Conservation (phyloP, 2,113 vertebrate species). For the Microcebus tavaratra region DNA sequence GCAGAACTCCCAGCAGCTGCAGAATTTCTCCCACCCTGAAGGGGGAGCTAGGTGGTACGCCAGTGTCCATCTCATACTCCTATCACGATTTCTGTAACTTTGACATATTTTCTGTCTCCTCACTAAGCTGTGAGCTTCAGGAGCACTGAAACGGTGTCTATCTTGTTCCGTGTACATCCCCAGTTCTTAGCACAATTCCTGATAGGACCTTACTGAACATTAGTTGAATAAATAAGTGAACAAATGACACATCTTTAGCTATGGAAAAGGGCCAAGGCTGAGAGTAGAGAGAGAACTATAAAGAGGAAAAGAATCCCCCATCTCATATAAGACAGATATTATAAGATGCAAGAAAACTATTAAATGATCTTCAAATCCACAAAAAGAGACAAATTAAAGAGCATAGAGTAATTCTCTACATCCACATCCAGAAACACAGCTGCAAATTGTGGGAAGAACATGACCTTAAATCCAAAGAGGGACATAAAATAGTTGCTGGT, state of each 20-base stretch:
- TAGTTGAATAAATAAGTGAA: neutral
- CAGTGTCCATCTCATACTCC: neutral
- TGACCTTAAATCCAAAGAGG: neutral
- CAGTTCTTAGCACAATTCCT: neutral
- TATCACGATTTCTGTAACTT: neutral
- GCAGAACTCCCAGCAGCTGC: neutral
- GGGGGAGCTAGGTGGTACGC: neutral
- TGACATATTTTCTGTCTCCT: neutral
- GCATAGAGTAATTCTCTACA: neutral
- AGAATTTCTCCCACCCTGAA: neutral
- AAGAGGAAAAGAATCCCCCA: neutral
- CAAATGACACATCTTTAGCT: neutral
- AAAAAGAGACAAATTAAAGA: neutral
- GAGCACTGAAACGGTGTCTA: neutral
- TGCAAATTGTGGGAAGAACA: conserved; percentile 31
- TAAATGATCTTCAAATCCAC: neutral
- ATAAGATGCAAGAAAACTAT: neutral
- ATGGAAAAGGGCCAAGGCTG: neutral
- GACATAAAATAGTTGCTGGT: conserved; percentile 13
- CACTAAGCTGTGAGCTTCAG: neutral
- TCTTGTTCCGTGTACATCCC: neutral
- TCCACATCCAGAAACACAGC: neutral
- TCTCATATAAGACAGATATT: neutral
- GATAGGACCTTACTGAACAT: neutral
- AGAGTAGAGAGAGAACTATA: neutral